Evolutionary conservation across 2,797 vertebrate species (phyloP).

Genomic region (Paratrypauchen microcephalus): DNA sequence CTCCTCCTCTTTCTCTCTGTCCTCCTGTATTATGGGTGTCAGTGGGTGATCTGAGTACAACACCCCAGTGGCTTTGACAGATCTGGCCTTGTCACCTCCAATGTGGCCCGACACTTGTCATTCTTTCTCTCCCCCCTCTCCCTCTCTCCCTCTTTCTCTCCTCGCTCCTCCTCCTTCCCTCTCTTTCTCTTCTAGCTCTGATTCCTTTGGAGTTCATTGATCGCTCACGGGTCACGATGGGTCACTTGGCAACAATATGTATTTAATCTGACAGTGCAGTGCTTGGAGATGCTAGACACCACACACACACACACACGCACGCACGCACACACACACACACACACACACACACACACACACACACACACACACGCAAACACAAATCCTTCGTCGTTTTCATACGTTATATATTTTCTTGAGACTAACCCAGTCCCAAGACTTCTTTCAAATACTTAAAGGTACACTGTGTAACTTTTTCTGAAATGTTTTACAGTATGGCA

Average conservation of each 20-base stretch:
- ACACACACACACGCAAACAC: no score
- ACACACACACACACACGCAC: constrained; percentile 11
- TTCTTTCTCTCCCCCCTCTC: constrained; percentile 10
- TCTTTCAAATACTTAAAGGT: no score
- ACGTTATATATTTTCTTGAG: no score
- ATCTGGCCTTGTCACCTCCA: constrained; percentile 41
- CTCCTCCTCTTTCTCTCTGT: no score
- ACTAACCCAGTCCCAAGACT: no score
- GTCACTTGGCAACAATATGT: constrained; percentile 43
- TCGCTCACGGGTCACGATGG: constrained; percentile 55
- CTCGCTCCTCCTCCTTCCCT: constrained; percentile 1
- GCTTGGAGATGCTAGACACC: neutral
- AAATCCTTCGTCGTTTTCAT: no score
- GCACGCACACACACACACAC: no score
- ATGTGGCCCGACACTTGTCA: constrained; percentile 32
- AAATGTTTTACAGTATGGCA: no score
- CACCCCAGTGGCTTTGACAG: neutral
- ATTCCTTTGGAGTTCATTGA: constrained; percentile 60
- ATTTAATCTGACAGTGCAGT: constrained; percentile 25
- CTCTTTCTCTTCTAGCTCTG: constrained; percentile 6
- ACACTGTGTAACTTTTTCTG: no score
- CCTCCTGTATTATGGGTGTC: neutral
- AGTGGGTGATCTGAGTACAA: neutral
- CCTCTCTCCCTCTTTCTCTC: constrained; percentile 12
- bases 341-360: no score